Conservation (phyloP, 1,140 invertebrate genomes). For the Stratiolaelaps scimitus region DNA sequence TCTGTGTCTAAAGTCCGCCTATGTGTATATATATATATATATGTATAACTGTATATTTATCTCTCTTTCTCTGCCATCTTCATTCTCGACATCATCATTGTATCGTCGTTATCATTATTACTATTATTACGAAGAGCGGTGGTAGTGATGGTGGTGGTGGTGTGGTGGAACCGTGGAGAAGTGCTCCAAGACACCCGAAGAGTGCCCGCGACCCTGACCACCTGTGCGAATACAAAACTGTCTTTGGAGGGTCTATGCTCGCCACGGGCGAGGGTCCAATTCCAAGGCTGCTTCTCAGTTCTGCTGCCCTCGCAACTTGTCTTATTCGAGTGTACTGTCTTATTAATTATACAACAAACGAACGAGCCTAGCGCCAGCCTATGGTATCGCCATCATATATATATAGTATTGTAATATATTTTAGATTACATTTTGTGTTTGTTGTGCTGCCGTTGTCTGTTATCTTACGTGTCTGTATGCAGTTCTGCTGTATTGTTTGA, state of each 20-base stretch:
- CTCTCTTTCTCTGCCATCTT: no score
- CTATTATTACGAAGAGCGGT: no score
- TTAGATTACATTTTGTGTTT: neutral
- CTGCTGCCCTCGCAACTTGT: slow-evolving; percentile 9
- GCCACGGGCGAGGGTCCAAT: neutral
- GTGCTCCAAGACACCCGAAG: neutral
- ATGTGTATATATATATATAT: no score
- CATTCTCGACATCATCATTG: no score
- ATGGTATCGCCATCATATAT: neutral
- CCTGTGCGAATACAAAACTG: neutral
- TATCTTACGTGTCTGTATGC: no score
- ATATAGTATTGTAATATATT: slow-evolving; percentile 14
- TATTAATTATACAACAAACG: slow-evolving; percentile 23
- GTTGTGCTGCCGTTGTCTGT: no score
- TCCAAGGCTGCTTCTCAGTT: neutral
- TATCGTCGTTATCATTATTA: no score
- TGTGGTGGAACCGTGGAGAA: neutral
- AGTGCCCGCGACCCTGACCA: neutral
- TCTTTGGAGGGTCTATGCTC: slow-evolving; percentile 21
- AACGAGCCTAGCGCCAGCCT: slow-evolving; percentile 8
- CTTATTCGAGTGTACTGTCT: neutral
- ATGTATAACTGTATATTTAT: no score
- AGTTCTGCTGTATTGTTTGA: no score
- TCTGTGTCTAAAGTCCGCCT: no score
- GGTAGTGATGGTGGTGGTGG: no score